Conservation (phyloP, 2,888 invertebrate genomes). For the Drosophila bunnanda region DNA sequence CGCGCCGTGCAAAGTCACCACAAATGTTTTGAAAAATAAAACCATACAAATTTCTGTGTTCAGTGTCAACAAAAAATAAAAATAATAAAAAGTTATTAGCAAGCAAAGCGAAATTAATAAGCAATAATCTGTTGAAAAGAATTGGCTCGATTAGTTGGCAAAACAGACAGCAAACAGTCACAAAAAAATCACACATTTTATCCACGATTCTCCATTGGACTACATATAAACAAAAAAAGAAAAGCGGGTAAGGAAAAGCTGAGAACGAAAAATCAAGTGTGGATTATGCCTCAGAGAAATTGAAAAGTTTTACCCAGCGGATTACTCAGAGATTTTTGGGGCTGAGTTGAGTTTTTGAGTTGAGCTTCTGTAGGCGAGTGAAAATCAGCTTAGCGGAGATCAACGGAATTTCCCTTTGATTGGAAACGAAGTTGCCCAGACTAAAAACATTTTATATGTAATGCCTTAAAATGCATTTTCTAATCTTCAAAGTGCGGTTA, state of each 20-base stretch:
- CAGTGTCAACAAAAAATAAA: slow-evolving; percentile 19
- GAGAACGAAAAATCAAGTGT: slow-evolving; percentile 27
- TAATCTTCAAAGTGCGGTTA: slow-evolving; percentile 41
- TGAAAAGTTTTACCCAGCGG: slow-evolving; percentile 41
- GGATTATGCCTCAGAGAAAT: slow-evolving; percentile 23
- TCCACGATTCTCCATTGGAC: slow-evolving; percentile 33
- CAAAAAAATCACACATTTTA: not conserved
- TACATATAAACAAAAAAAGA: slow-evolving; percentile 17
- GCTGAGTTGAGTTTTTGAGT: not conserved
- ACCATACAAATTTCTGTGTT: slow-evolving; percentile 30
- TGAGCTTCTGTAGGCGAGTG: slow-evolving; percentile 41
- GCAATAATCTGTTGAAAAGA: slow-evolving; percentile 17
- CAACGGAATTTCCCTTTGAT: slow-evolving; percentile 41
- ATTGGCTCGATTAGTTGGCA: slow-evolving; percentile 25
- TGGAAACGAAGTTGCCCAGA: not conserved
- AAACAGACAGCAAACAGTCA: slow-evolving; percentile 30
- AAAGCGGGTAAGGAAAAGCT: slow-evolving; percentile 36
- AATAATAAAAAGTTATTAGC: slow-evolving; percentile 8
- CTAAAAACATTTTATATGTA: slow-evolving; percentile 3
- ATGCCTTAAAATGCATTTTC: slow-evolving; percentile 23
- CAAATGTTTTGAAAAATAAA: slow-evolving; percentile 18
- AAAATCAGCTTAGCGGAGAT: slow-evolving; percentile 39
- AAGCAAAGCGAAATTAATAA: slow-evolving; percentile 21
- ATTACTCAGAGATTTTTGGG: slow-evolving; percentile 22
- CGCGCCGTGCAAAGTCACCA: slow-evolving; percentile 34